Conservation (phyloP, 2,888 invertebrate species). For the Tipula helvola region DNA sequence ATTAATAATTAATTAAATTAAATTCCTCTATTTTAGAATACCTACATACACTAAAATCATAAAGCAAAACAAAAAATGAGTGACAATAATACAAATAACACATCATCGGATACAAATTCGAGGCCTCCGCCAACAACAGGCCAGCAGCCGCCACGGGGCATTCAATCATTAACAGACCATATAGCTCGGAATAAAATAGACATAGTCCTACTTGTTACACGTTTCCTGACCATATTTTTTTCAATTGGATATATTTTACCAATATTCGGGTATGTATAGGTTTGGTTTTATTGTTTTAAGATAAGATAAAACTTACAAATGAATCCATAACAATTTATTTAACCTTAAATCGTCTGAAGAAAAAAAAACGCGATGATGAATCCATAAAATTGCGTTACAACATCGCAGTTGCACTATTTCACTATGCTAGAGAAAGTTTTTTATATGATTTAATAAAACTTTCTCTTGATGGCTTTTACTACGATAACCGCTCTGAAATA, state of each 20-base stretch:
- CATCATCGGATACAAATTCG: conserved; percentile 17
- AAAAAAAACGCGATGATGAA: not conserved
- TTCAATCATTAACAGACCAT: conserved; percentile 55
- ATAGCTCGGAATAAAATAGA: conserved; percentile 74
- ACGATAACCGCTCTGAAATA: not conserved
- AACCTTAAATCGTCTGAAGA: not conserved
- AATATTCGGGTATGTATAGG: conserved; percentile 66
- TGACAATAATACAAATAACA: not conserved
- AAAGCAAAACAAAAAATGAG: not conserved
- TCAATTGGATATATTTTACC: conserved; percentile 77
- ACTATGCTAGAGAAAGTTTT: not conserved
- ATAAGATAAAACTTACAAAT: not conserved
- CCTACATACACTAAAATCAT: not conserved
- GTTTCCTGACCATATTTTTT: conserved; percentile 72
- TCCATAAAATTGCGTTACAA: conserved; percentile 13
- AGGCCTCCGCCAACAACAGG: not conserved
- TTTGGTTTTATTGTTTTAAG: not conserved
- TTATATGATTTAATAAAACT: not conserved
- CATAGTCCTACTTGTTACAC: conserved; percentile 74
- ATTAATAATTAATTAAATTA: not conserved
- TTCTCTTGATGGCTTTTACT: not conserved
- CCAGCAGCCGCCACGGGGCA: conserved; percentile 34
- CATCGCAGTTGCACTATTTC: not conserved
- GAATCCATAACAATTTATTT: not conserved
- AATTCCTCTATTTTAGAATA: not conserved